Conservation (phyloP, 2,113 vertebrate species). For the Colistium nudipinnis region DNA sequence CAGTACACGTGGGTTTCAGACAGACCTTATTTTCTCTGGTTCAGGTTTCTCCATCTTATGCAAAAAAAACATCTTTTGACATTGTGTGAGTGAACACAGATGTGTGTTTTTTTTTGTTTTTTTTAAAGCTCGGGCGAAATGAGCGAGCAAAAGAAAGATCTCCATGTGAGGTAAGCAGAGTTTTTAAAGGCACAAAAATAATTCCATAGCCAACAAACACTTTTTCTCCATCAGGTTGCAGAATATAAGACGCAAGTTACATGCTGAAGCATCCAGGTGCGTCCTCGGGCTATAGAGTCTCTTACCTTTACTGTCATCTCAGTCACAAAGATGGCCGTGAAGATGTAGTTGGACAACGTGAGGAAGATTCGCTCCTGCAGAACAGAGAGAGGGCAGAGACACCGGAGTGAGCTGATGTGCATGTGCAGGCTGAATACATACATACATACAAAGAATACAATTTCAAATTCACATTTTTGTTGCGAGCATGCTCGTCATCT, state of each 20-base stretch:
- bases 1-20: background rate
- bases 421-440: too few species aligned
- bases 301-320: slow-evolving; percentile 98
- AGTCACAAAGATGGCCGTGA: slow-evolving; percentile 94
- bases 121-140: slow-evolving; percentile 1
- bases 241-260: too few species aligned
- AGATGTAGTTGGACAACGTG: slow-evolving; percentile 97
- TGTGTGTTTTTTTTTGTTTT: background rate
- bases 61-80: background rate
- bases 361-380: slow-evolving; percentile 95
- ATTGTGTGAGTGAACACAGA: slow-evolving; percentile 8
- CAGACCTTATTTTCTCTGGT: slow-evolving; percentile 19
- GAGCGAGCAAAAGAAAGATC: background rate
- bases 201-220: too few species aligned
- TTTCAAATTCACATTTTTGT: slow-evolving; percentile 2
- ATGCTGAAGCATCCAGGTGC: too few species aligned
- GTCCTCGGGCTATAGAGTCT: too few species aligned
- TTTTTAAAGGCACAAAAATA: background rate
- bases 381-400: slow-evolving; percentile 37
- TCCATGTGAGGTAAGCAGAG: background rate
- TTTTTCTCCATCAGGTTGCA: background rate
- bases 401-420: slow-evolving; percentile 30
- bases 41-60: slow-evolving; percentile 2
- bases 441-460: too few species aligned
- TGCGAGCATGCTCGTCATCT: slow-evolving; percentile 9